Evolutionary conservation across 2,113 vertebrate species (phyloP).

Genomic region (Psilopogon haemacephalus): DNA sequence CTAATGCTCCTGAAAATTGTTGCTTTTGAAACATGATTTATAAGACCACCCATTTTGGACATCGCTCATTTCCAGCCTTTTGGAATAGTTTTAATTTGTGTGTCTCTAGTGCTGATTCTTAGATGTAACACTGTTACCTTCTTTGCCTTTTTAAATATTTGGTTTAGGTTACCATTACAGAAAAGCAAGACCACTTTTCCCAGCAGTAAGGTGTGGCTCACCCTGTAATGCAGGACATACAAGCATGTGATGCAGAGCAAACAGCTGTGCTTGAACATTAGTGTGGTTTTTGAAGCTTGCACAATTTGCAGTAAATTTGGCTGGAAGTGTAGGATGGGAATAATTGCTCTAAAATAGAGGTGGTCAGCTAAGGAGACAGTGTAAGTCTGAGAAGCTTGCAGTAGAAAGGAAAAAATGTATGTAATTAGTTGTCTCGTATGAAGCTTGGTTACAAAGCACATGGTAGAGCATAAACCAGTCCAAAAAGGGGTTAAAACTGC

Average conservation of each 20-base stretch:
- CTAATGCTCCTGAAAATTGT: not conserved
- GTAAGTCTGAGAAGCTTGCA: not conserved
- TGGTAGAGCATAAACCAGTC: not conserved
- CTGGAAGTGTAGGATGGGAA: not conserved
- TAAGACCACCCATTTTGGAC: not conserved
- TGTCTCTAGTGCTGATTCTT: not conserved
- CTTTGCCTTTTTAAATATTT: not conserved
- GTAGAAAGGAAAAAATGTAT: not conserved
- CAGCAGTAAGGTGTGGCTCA: not conserved
- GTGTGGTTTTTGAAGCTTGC: not conserved
- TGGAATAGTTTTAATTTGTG: not conserved
- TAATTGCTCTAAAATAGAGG: not conserved
- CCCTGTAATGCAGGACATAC: not conserved
- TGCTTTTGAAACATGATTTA: not conserved
- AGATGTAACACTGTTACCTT: not conserved
- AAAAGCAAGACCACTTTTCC: not conserved
- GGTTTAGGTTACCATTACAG: fast-evolving
- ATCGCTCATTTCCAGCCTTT: not conserved
- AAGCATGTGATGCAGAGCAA: not conserved
- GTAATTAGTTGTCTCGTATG: not conserved
- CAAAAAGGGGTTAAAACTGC: not conserved
- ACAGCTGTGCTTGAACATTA: not conserved
- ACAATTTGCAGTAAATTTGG: not conserved
- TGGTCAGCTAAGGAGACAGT: not conserved
- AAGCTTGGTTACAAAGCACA: not conserved